Evolutionary conservation across 2,113 vertebrate species (phyloP), one percentile per base, ranked within the genome.

Genomic region (Dicentrarchus labrax): DNA sequence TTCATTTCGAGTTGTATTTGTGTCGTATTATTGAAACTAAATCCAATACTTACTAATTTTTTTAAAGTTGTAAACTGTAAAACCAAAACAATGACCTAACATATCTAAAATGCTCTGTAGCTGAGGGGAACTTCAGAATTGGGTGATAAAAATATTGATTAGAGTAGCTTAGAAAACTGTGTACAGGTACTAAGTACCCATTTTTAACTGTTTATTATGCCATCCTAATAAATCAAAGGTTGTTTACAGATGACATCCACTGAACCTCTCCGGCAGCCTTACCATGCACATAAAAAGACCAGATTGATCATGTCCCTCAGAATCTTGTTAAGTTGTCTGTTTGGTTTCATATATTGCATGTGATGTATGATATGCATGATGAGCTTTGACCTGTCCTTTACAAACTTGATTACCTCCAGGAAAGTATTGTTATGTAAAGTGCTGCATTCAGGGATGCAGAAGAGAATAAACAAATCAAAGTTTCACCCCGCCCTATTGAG

Each of bases 331-430:
- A 38, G 8, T 16, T 21, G 22, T 22, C 17, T 8, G 6, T 51
- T 17, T 36, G 43, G 16, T 36, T 68, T 48, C 17, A 11, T 21
- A 11, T 48, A 22, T 7, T n/a, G 17, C 67, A 19, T 50, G 2
- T 47, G 51, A 78, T 60, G 36, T 41, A 78, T 51, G 56, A 56
- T 53, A 36, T n/a, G 47, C 30, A 53, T 21, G 30, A 57, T 61
- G 24, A 78, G 64, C 43, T 57, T 53, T 39, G 21, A 68, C 6
- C 11, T 15, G 24, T n/a, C 59, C 53, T 59, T 16, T 59, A 59
- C 41, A 8, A 78, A 78, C 24, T 17, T 16, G 22, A 45, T 78
- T n/a, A 66, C 1, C 60, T 72, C 24, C 51, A 50, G 17, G 13
- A 57, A 22, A 19, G 17, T 8, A 39, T 43, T 30, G 16, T 41